Evolutionary conservation across 2,797 vertebrate species (phyloP).

Genomic region (Catamblyrhynchus diadema): DNA sequence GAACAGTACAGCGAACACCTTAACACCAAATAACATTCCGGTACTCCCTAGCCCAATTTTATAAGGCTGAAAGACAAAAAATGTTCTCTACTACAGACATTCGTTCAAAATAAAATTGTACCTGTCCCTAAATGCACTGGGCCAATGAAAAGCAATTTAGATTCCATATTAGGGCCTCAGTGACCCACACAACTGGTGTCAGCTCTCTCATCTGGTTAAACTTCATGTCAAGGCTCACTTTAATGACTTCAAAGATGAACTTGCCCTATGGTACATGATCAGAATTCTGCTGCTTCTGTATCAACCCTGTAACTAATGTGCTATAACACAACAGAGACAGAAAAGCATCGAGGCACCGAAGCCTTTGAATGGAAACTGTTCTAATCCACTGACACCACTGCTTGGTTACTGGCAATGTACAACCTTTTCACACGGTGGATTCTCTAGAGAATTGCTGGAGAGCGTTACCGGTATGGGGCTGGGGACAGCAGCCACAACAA

Average conservation of each 20-base stretch:
- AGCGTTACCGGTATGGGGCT: conserved; percentile 91
- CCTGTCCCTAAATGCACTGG: neutral
- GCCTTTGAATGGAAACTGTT: neutral
- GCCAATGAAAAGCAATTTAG: neutral
- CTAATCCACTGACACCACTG: neutral
- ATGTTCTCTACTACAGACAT: neutral
- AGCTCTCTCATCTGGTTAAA: neutral
- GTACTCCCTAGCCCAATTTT: neutral
- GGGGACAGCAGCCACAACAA: conserved; percentile 91
- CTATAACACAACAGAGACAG: neutral
- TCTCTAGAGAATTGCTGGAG: neutral
- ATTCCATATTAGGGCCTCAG: neutral
- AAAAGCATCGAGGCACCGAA: neutral
- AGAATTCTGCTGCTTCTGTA: neutral
- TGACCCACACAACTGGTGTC: neutral
- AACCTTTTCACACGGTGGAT: neutral
- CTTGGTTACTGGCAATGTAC: neutral
- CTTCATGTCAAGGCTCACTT: neutral
- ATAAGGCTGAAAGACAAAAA: neutral
- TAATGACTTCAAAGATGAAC: neutral
- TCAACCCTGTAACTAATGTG: neutral
- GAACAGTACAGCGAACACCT: neutral
- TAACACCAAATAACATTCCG: neutral
- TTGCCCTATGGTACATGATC: neutral
- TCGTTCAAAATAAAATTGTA: neutral